Percentiles rank a stretch among this genome's conserved stretches.
phyloP scores from a whole-genome alignment of 2,797 vertebrate genomes.

The Bucorvus abyssinicus region DNA sequence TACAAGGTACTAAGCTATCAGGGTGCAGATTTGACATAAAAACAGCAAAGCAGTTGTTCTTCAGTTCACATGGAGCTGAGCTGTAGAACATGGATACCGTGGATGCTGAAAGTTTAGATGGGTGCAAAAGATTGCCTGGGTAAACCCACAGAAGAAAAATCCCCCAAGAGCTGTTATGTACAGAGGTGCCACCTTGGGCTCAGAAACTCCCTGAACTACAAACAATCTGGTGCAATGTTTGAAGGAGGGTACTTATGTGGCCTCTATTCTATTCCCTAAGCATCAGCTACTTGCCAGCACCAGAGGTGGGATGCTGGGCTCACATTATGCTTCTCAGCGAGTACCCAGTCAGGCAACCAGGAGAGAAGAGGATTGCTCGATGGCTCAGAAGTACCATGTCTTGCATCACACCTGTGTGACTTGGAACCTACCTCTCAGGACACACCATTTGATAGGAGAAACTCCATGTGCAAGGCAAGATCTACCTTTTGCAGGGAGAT shows the following conservation, averaged over 20 bases:
- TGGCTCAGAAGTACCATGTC: background rate
- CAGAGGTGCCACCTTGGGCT: background rate
- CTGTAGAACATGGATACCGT: background rate
- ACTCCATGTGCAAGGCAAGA: background rate
- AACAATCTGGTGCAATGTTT: background rate
- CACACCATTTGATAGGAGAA: accelerated
- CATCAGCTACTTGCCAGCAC: background rate
- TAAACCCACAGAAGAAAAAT: background rate
- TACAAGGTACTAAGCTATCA: background rate
- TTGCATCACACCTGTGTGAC: background rate
- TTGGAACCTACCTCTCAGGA: background rate
- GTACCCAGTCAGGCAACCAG: background rate
- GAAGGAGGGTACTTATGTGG: background rate
- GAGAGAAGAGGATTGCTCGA: background rate
- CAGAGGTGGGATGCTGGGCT: background rate
- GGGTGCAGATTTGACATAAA: background rate
- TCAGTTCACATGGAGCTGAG: background rate
- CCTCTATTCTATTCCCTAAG: background rate
- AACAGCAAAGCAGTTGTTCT: background rate
- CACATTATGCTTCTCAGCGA: background rate
- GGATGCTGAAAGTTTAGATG: background rate
- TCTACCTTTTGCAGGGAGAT: background rate
- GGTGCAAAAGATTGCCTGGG: background rate
- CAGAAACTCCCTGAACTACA: background rate
- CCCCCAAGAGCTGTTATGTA: background rate